Conservation (phyloP, 2,797 vertebrate species). For the Threskiornis aethiopicus region DNA sequence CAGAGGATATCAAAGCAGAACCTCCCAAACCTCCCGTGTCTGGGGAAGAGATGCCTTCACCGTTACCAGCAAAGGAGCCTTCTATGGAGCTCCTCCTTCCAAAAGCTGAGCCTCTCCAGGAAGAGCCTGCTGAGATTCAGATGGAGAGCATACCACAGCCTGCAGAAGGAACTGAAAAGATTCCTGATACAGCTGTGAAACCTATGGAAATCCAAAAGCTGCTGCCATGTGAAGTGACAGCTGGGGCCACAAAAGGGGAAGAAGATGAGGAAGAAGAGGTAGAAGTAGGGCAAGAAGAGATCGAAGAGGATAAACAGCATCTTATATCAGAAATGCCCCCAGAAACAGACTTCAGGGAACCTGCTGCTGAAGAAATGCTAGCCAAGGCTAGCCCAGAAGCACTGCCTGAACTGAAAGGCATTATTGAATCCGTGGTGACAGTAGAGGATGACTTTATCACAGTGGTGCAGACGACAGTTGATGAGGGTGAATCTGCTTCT, state of each 20-base stretch:
- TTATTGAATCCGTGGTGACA: constrained; percentile 94
- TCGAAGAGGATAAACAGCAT: constrained; percentile 65
- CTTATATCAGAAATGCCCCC: constrained; percentile 57
- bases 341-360: constrained; percentile 46
- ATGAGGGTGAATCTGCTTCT: constrained; percentile 88
- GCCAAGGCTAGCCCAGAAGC: constrained; percentile 67
- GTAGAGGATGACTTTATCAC: constrained; percentile 98
- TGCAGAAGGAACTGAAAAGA: constrained; percentile 73
- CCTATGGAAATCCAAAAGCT: constrained; percentile 53
- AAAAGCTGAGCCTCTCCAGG: constrained; percentile 38
- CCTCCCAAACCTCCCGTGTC: constrained; percentile 35
- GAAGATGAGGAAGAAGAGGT: constrained; percentile 68
- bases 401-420: constrained; percentile 79
- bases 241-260: constrained; percentile 38
- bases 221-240: constrained; percentile 7
- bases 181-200: constrained; percentile 54
- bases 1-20: constrained; percentile 71
- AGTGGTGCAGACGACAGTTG: constrained; percentile 93
- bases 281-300: constrained; percentile 65
- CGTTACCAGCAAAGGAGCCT: constrained; percentile 56
- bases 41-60: constrained; percentile 49
- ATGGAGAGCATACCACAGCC: constrained; percentile 76
- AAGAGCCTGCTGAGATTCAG: constrained; percentile 73
- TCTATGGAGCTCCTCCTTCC: not conserved
- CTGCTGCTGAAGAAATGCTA: constrained; percentile 46